Evolutionary conservation across 2,113 vertebrate species (phyloP).

Genomic region (Amphilophus citrinellus): DNA sequence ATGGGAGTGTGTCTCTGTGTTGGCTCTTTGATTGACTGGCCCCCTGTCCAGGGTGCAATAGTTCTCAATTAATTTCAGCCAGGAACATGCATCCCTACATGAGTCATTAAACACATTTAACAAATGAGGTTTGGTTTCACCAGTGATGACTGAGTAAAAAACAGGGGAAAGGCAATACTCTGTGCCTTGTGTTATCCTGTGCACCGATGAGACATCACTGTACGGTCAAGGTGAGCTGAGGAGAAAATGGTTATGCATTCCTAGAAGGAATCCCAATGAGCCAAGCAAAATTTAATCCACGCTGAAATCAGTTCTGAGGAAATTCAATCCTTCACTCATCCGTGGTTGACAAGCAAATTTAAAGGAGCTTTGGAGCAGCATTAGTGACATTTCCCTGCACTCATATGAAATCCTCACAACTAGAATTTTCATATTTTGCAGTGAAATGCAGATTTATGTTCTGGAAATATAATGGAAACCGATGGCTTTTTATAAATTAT

Average conservation of each 20-base stretch:
- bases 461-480: neutral
- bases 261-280: constrained; percentile 51
- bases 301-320: constrained; percentile 44
- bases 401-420: constrained; percentile 26
- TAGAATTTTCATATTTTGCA: constrained; percentile 8
- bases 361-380: constrained; percentile 26
- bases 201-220: neutral
- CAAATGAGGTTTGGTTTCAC: neutral
- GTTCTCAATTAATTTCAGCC: too few relatives aligned
- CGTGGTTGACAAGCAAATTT: constrained; percentile 36
- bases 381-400: neutral
- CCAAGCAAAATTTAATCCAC: constrained; percentile 50
- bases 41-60: too few relatives aligned
- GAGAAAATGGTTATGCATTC: constrained; percentile 29
- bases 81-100: too few relatives aligned
- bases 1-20: too few relatives aligned
- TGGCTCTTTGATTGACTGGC: too few relatives aligned
- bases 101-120: too few relatives aligned
- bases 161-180: neutral
- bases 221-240: neutral
- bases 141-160: neutral
- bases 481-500: constrained; percentile 28
- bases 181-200: neutral
- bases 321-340: constrained; percentile 46
- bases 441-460: neutral